These are phyloP conservation scores for Carollia perspicillata DNA, from an alignment of 2,113 vertebrate species.

Conservation along the genomic window DNA sequence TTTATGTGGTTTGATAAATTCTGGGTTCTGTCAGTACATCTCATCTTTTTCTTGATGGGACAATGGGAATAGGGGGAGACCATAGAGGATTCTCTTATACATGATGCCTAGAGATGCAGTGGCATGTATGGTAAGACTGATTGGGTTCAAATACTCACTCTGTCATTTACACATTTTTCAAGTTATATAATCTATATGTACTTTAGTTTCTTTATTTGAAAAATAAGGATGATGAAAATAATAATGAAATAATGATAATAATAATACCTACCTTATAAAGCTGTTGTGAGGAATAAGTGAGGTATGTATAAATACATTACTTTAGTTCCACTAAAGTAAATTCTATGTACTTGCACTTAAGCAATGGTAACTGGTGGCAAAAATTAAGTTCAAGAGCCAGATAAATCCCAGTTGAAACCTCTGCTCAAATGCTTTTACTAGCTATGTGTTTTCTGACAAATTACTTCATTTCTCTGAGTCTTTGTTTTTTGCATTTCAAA, in stretches of 20 bases:
- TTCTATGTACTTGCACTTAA: neutral
- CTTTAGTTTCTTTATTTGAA: neutral
- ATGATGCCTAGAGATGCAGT: neutral
- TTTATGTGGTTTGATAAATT: neutral
- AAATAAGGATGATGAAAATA: neutral
- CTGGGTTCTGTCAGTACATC: neutral
- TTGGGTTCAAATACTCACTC: neutral
- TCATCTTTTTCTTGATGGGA: neutral
- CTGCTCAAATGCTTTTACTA: neutral
- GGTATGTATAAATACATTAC: neutral
- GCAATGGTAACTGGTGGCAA: neutral
- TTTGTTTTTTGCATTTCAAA: conserved; percentile 11
- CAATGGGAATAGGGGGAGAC: neutral
- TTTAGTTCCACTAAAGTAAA: neutral
- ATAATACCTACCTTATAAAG: neutral
- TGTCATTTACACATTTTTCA: neutral
- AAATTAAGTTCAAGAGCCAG: conserved; percentile 17
- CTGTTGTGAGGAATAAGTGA: conserved; percentile 22
- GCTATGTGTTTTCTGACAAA: neutral
- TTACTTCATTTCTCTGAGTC: neutral
- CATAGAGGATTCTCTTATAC: neutral
- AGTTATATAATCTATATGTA: neutral
- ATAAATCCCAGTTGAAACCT: conserved; percentile 18
- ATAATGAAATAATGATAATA: neutral
- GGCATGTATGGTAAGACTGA: neutral